Evolutionary conservation across 2,888 invertebrate species (phyloP).

Genomic region (Nematopogon swammerdamellus): DNA sequence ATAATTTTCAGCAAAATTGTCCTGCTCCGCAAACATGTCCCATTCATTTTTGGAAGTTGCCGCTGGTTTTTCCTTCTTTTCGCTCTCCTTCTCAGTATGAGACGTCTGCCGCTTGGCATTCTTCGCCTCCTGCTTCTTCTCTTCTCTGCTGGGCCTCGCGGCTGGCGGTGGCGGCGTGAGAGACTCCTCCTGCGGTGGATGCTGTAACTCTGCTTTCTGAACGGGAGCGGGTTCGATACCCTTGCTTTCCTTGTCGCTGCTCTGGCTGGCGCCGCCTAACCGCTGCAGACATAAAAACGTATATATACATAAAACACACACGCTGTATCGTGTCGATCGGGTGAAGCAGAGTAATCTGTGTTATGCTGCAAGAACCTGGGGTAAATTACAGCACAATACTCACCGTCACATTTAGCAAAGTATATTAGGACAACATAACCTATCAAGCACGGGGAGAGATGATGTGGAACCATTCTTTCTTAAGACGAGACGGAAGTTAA

Average conservation of each 20-base stretch:
- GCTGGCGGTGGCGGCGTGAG: background rate
- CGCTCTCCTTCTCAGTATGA: slow-evolving; percentile 18
- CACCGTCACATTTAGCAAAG: no score
- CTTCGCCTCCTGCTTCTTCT: background rate
- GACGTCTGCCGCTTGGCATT: background rate
- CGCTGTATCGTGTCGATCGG: no score
- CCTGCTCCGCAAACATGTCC: slow-evolving; percentile 93
- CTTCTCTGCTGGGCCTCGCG: background rate
- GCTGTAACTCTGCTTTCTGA: background rate
- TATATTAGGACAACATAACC: no score
- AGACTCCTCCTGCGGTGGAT: background rate
- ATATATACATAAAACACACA: no score
- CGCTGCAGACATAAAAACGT: background rate
- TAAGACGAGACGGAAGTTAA: no score
- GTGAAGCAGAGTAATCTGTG: no score
- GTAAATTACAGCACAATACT: no score
- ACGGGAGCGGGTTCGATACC: background rate
- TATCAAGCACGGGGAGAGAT: no score
- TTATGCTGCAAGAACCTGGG: no score
- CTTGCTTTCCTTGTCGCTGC: background rate
- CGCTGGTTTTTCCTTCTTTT: slow-evolving; percentile 16
- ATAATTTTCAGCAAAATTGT: slow-evolving; percentile 73
- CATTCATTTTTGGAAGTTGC: slow-evolving; percentile 60
- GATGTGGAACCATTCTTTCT: no score
- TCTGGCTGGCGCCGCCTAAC: background rate